Conservation (phyloP, 2,113 vertebrate genomes). For the Pachyramphus minor region DNA sequence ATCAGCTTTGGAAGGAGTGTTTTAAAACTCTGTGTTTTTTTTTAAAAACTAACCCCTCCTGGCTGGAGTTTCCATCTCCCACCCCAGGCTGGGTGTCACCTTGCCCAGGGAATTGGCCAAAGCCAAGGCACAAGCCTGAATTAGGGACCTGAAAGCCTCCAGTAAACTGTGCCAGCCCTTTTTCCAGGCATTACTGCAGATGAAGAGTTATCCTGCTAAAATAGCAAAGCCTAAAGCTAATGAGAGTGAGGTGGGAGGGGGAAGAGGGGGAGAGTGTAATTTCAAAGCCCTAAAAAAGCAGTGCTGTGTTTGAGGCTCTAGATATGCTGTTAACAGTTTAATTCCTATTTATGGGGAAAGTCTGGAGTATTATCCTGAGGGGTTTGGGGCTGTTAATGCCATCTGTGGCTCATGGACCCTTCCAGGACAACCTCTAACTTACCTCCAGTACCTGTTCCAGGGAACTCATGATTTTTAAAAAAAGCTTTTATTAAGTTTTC, state of each 20-base stretch:
- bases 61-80: neutral
- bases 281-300: slow-evolving; percentile 42
- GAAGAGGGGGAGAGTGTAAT: slow-evolving; percentile 18
- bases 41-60: neutral
- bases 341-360: neutral
- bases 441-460: neutral
- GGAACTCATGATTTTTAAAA: neutral
- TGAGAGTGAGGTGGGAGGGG: slow-evolving; percentile 33
- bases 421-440: neutral
- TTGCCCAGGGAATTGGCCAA: rapidly evolving
- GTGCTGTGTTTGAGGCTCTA: neutral
- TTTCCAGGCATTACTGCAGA: neutral
- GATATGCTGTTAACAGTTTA: neutral
- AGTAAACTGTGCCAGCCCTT: neutral
- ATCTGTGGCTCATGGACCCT: neutral
- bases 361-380: neutral
- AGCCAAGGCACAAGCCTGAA: neutral
- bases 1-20: neutral
- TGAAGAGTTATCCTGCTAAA: neutral
- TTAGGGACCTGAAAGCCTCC: neutral
- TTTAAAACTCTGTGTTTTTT: neutral
- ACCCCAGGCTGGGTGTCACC: neutral
- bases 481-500: neutral
- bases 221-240: slow-evolving; percentile 24
- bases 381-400: neutral